Evolutionary conservation across 2,797 vertebrate species (phyloP), one percentile per base, ranked within the genome.

Genomic region (Lacerta viridis): DNA sequence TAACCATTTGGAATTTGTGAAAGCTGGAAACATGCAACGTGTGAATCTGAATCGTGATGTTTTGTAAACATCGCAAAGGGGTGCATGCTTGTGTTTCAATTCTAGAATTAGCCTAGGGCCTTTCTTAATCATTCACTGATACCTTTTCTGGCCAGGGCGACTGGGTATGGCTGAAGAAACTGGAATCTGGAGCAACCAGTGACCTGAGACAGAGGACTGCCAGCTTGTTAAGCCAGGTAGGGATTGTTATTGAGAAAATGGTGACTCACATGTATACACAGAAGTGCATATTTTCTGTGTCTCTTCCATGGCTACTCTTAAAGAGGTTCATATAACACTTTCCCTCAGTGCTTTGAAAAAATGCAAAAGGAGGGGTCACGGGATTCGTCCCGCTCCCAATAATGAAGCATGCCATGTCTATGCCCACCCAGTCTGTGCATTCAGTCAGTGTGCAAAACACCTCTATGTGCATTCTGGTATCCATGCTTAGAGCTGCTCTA

Each of bases 91-190:
- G n/a, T 61, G 39, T 78, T 46, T 50, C 1, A 78, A 17, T 36
- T 69, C 64, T 43, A 15, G 7, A 61, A 36, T 36, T 75, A 39
- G 25, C 23, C 13, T 5, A 2, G 17, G 27, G 25, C 74, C 6
- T 68, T 91, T 25, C 8, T 90, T 27, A 88, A 0, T 85, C 71
- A 88, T 6, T 89, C 43, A 89, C 36, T 4, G 33, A 4, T 50
- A 20, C 76, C 25, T 91, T 43, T 90, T 87, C 69, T 86, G 87
- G 89, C 66, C 94, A 99, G 98, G 98, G 98, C 2, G 98, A 99
- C 94, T 98, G 98, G 96, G 98, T 98, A 27, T 98, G 98, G 98
- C 94, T 99, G 87, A 99, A 99, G 96, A 99, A 98, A 92, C 98
- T 98, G 91, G 95, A 98, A 80, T 95, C 84, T 0, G 97, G 97